phyloP scores from a whole-genome alignment of 2,797 vertebrate species.

The Synanceia verrucosa region DNA sequence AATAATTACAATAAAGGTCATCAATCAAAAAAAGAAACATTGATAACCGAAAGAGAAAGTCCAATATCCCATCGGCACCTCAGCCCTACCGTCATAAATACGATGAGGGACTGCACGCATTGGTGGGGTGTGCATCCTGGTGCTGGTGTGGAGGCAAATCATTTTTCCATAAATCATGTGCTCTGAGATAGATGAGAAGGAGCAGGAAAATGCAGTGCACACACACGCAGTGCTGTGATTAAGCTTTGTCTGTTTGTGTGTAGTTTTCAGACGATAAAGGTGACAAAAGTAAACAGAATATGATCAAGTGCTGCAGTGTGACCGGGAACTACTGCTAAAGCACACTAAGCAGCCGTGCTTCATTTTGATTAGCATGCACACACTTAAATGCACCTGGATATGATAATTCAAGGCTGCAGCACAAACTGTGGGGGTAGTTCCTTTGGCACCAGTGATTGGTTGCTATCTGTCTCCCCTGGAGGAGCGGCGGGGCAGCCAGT shows the following conservation, averaged over 20 bases:
- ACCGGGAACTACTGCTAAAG: conserved; percentile 65
- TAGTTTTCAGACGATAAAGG: conserved; percentile 51
- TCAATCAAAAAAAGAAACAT: conserved; percentile 85
- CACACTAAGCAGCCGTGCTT: conserved; percentile 44
- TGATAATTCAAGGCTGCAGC: conserved; percentile 67
- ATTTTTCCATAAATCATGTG: conserved; percentile 76
- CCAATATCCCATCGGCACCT: conserved; percentile 74
- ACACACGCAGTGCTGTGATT: conserved; percentile 56
- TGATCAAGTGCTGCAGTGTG: conserved; percentile 64
- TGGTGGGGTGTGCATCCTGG: conserved; percentile 46
- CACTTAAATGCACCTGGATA: conserved; percentile 55
- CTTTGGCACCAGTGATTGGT: conserved; percentile 74
- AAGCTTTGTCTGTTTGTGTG: conserved; percentile 49
- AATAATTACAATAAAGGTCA: conserved; percentile 87
- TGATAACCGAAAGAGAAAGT: conserved; percentile 82
- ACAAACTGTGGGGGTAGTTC: conserved; percentile 49
- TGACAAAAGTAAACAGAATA: conserved; percentile 64
- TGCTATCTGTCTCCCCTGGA: conserved; percentile 73
- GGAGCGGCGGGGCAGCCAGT: conserved; percentile 55
- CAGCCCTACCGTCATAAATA: conserved; percentile 67
- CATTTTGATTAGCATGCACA: conserved; percentile 60
- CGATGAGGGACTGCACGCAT: conserved; percentile 46
- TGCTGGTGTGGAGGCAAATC: conserved; percentile 55
- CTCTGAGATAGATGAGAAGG: conserved; percentile 63
- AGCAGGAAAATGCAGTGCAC: conserved; percentile 39